These are phyloP conservation scores for Ctenosaura bakeri DNA, from an alignment of 2,797 vertebrate species.

Conservation along the genomic window DNA sequence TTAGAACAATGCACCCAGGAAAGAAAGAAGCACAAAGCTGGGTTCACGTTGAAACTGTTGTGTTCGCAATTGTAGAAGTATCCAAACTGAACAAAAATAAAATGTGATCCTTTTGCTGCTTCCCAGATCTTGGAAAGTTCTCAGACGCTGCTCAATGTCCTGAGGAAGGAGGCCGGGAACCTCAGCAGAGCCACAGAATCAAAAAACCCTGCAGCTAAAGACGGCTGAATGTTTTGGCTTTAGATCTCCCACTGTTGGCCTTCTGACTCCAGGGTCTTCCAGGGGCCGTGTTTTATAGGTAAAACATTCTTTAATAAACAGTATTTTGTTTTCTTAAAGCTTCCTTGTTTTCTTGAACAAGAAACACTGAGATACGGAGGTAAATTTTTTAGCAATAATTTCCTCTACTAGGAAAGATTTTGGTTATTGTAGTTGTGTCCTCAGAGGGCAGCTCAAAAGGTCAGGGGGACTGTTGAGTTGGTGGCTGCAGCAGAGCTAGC, in stretches of 20 bases:
- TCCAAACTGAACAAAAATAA: constrained; percentile 37
- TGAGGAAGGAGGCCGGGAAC: constrained; percentile 90
- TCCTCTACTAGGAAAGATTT: neutral
- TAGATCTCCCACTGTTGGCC: constrained; percentile 25
- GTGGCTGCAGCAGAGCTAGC: too few relatives aligned
- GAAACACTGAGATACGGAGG: neutral
- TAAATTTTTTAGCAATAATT: neutral
- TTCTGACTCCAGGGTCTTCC: neutral
- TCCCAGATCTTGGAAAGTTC: constrained; percentile 93
- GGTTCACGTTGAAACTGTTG: constrained; percentile 12
- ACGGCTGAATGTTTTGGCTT: constrained; percentile 47
- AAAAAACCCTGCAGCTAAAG: constrained; percentile 57
- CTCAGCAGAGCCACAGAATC: constrained; percentile 84
- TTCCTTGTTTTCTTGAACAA: constrained; percentile 45
- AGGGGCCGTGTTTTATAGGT: neutral
- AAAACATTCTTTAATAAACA: constrained; percentile 57
- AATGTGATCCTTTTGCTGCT: constrained; percentile 25
- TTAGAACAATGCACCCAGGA: neutral
- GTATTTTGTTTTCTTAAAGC: constrained; percentile 20
- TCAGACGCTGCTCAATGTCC: constrained; percentile 89
- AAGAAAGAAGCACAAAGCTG: neutral
- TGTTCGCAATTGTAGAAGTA: neutral
- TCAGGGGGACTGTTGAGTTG: too few relatives aligned
- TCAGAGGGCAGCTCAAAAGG: too few relatives aligned
- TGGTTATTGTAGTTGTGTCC: too few relatives aligned